Percentiles rank a stretch among this genome's conserved stretches.
Conservation (phyloP, 2,888 invertebrate genomes). For the Thalpophila matura region DNA sequence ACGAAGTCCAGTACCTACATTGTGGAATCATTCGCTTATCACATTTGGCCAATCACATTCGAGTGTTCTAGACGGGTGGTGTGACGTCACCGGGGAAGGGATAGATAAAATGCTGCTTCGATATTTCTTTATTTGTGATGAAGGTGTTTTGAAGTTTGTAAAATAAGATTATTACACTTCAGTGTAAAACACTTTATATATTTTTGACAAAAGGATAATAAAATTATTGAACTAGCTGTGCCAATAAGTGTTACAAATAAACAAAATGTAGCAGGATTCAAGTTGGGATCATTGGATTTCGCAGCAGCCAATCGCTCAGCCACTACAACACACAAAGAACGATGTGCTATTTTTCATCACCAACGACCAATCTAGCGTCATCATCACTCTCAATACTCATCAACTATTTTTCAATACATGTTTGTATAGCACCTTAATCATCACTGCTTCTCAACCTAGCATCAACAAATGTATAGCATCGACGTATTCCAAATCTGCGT, state of each 20-base stretch:
- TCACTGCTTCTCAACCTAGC: background rate
- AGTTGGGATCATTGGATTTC: no score
- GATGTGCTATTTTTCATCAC: no score
- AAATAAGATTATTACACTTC: no score
- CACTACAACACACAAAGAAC: no score
- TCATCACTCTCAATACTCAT: background rate
- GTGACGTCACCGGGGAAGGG: constrained; percentile 10
- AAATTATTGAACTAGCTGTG: no score
- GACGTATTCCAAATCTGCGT: constrained; percentile 51
- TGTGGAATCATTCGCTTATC: constrained; percentile 48
- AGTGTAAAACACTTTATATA: no score
- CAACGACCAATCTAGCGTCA: no score
- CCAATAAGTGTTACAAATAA: no score
- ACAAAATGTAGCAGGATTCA: no score
- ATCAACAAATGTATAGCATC: background rate
- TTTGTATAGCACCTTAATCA: no score
- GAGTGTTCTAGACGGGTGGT: constrained; percentile 28
- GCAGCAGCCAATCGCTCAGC: no score
- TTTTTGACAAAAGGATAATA: no score
- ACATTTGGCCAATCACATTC: constrained; percentile 51
- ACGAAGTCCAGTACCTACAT: constrained; percentile 32
- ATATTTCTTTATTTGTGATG: constrained; percentile 5
- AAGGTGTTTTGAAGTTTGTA: background rate
- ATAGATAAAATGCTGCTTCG: background rate
- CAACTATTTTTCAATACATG: background rate